Evolutionary conservation across 2,888 invertebrate genomes (phyloP), one percentile per base, ranked within the genome.

Genomic region (Phortica okadai): DNA sequence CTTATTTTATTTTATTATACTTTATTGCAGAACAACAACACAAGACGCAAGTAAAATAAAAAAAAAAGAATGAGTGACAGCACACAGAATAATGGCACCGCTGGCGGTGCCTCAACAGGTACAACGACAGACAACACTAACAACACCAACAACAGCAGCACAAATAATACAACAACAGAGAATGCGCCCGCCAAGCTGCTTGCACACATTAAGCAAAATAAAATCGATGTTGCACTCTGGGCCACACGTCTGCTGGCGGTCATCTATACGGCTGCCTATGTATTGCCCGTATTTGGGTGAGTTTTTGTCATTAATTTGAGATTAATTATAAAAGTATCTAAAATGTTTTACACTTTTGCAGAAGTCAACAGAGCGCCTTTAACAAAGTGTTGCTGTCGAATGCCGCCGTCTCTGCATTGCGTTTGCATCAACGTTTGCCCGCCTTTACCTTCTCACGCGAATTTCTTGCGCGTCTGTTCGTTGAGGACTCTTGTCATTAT

Each of bases 401-500:
- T 93, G 98, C 98, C 14, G 99, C 99, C 6, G 97, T 97, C 5
- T 98, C 97, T 85, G 98, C 99, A 0, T 93, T 99, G 74, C 94
- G 99, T 77, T 93, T 99, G 82, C 99, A 99, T 92, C 99, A 99
- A 92, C 94, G 99, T 79, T 93, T 99, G 83, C 98, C 98, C 25
- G 93, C 94, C 80, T 95, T 98, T 85, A 93, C 95, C 77, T 92
- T 99, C 76, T 96, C 94, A 50, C 93, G 96, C 79, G 96, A 97
- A 90, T 99, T 98, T 92, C 92, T 99, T 78, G 93, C 94, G 7
- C 92, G 94, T 73, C 92, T 99, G 83, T 93, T 97, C 86, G 91
- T 95, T 41, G 99, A 99, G 92, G 97, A 97, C 92, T 98, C 98
- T 85, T 98, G 97, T 80, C 99, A 99, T 91, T 99, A 99, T 90